Base-by-base conservation (phyloP, 37 sponge, comb jelly and placozoan genomes). In the Cladorhizidae sp. region DNA sequence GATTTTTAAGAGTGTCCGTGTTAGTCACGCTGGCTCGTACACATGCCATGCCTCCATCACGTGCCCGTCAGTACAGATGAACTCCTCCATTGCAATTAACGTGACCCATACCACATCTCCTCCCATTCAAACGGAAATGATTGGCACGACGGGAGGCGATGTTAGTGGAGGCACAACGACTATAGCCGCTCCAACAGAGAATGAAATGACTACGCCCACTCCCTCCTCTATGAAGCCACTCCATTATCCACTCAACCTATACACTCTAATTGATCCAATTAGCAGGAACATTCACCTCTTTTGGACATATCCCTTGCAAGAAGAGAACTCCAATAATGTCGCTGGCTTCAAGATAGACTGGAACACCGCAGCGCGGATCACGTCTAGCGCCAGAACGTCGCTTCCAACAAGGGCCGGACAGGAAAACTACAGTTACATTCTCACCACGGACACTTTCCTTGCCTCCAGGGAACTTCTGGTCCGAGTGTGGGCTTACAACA, bases 341-440 rank as follows among this genome's bases (percentile, higher is more conserved):
- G 11, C 40, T 28, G 78, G 78, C 36, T 77, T 77, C 71, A 88
- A 88, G 79, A 23, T 88, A 29, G 83, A 83, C 84, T 88, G 89
- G 89, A 79, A 52, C 55, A 18, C 32, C 0, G 55, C 71, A 1
- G 25, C 2, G 2, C 67, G 37, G 1, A 39, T 68, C 58, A 39
- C 68, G 3, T 70, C 57, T 14, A 40, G 31, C 31, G 69, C 80
- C 38, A 23, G 64, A 6, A 67, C 37, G 1, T 3, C 65, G 11
- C 26, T 70, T 22, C 22, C 62, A 12, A 40, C 1, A n/a, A 15
- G 3, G 33, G 37, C 18, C 15, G 33, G 20, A 6, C 23, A 41
- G 58, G 56, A 23, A 3, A 33, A 52, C n/a, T 56, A 29, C 75
- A 57, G 32, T 23, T 75, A 20, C 58, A 36, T 6, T 36, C 18